phyloP scores from a whole-genome alignment of 1,140 invertebrate species.

The Drosophila mayri region DNA sequence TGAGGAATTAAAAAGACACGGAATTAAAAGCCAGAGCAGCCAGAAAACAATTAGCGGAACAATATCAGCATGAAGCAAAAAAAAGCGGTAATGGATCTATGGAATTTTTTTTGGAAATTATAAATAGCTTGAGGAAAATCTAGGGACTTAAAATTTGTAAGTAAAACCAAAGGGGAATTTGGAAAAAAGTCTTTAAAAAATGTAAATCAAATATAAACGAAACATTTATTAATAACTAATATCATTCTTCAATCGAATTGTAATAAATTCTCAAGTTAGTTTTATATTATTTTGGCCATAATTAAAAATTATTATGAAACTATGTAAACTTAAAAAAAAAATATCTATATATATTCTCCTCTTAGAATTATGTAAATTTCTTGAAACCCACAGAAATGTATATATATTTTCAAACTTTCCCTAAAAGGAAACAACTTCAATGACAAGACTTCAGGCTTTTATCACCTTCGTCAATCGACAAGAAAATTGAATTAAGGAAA shows the following conservation, averaged over 20 bases:
- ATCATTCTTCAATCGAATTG: too few relatives aligned
- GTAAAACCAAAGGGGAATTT: not conserved
- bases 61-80: slow-evolving; percentile 13
- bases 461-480: slow-evolving; percentile 8
- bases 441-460: slow-evolving; percentile 13
- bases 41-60: slow-evolving; percentile 22
- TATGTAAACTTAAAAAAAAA: too few relatives aligned
- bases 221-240: too few relatives aligned
- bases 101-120: slow-evolving; percentile 5
- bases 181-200: not conserved
- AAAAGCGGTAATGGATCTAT: not conserved
- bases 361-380: not conserved
- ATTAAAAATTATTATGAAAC: too few relatives aligned
- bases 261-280: not conserved
- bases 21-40: slow-evolving; percentile 9
- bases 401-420: not conserved
- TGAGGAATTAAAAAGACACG: slow-evolving; percentile 9
- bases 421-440: slow-evolving; percentile 16
- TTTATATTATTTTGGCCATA: too few relatives aligned
- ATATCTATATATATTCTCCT: not conserved
- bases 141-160: too few relatives aligned
- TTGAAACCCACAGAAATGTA: too few relatives aligned
- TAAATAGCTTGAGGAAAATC: not conserved
- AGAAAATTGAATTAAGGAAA: slow-evolving; percentile 42
- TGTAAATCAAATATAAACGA: not conserved